Percentiles rank a stretch among this genome's conserved stretches.
phyloP scores from a whole-genome alignment of 92 coral and sea anemone genomes.

The Metridium senile region DNA sequence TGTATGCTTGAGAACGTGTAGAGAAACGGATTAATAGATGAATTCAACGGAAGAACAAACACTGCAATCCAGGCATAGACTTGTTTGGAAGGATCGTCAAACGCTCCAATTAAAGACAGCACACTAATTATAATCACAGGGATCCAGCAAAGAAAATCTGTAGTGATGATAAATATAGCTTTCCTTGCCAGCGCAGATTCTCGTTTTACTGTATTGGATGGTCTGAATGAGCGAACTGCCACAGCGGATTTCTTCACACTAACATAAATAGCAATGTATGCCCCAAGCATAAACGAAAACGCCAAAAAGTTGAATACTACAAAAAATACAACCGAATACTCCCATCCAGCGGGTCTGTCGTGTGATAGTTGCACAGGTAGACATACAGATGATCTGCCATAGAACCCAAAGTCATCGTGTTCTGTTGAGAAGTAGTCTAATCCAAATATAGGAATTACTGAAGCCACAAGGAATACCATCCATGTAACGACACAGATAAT shows the following conservation, averaged over 20 bases:
- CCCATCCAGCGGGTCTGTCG: constrained; percentile 73
- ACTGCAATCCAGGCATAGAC: constrained; percentile 80
- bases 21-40: constrained; percentile 74
- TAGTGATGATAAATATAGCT: constrained; percentile 53
- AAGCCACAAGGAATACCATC: constrained; percentile 9
- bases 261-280: constrained; percentile 59
- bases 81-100: constrained; percentile 55
- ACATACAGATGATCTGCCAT: constrained; percentile 71
- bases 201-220: constrained; percentile 25
- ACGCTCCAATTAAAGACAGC: constrained; percentile 57
- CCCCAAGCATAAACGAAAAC: constrained; percentile 53
- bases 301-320: constrained; percentile 57
- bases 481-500: constrained; percentile 20
- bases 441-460: constrained; percentile 27
- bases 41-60: constrained; percentile 75
- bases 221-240: too few relatives aligned
- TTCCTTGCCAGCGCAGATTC: constrained; percentile 64
- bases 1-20: constrained; percentile 70
- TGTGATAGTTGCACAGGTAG: constrained; percentile 64
- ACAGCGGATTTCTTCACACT: too few relatives aligned
- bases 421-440: constrained; percentile 22
- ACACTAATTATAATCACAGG: constrained; percentile 67
- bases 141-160: constrained; percentile 78
- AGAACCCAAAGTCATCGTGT: constrained; percentile 45
- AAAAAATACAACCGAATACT: constrained; percentile 66